Conservation (phyloP, 2,113 vertebrate species). For the Ophiodon elongatus region DNA sequence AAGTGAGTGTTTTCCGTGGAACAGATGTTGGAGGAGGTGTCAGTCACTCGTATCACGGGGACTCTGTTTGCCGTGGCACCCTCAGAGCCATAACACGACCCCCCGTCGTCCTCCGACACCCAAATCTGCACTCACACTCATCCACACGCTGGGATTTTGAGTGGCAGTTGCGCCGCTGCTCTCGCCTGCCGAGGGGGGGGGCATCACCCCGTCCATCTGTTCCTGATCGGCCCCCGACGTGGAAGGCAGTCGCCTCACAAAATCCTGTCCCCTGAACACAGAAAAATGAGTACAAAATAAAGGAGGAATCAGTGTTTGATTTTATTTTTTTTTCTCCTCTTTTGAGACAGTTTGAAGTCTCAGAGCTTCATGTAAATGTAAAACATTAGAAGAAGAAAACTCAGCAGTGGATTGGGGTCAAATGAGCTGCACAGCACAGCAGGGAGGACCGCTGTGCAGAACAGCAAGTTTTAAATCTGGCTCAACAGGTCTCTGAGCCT, state of each 20-base stretch:
- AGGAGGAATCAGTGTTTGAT: conserved; percentile 26
- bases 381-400: conserved; percentile 26
- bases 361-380: conserved; percentile 10
- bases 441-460: background rate
- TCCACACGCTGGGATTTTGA: conserved; percentile 84
- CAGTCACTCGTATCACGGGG: conserved; percentile 86
- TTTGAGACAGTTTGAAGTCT: conserved; percentile 33
- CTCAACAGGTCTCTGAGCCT: conserved; percentile 33
- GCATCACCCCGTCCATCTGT: conserved; percentile 94
- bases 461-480: conserved; percentile 13
- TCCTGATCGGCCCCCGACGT: conserved; percentile 91
- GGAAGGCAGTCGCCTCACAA: conserved; percentile 84
- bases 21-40: conserved; percentile 87
- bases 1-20: conserved; percentile 84
- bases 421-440: background rate
- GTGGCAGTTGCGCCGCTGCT: conserved; percentile 87
- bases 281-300: conserved; percentile 12
- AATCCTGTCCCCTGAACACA: conserved; percentile 72
- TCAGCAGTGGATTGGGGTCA: background rate
- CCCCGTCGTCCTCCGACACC: conserved; percentile 65
- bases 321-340: background rate
- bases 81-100: conserved; percentile 87
- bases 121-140: conserved; percentile 59
- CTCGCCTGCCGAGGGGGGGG: conserved; percentile 87
- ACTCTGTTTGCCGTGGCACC: conserved; percentile 89